Evolutionary conservation across 2,113 vertebrate genomes (phyloP), one percentile per base, ranked within the genome.

Genomic region (Limnothrissa miodon): DNA sequence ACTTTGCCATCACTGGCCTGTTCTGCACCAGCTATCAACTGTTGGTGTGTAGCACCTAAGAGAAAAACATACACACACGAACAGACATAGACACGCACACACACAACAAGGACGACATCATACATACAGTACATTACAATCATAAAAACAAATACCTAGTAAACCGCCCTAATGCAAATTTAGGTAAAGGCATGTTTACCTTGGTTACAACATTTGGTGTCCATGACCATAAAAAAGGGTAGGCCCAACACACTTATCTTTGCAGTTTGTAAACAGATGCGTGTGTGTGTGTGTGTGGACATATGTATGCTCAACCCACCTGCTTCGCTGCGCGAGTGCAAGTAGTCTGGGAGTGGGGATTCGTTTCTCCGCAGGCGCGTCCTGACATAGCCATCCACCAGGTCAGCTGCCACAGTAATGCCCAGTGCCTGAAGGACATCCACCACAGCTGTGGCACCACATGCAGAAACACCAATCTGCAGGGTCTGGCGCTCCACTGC

Each of bases 361-460:
- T 93, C 90, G 78, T 91, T 93, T 87, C 91, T 93, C 82, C 95
- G 91, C 82, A 93, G 86, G 6, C 88, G 86, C 0, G 95, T 95
- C 15, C 78, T 87, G 5, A 95, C 94, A 39, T 90, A 92, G 82
- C 78, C 85, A 42, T 95, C 92, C 0, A 87, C 93, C 3, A 89
- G 89, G 78, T 93, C 92, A 0, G 93, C 88, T 8, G 80, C 29
- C 81, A 91, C 93, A 0, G 86, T 59, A 23, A 93, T 81, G 1
- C 90, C 91, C 33, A 95, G 93, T n/a, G 90, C 93, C 86, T 91
- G 93, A 46, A 95, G 87, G 5, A 93, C 93, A 33, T 95, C 94
- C 86, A 95, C 89, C 42, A 95, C 91, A 0, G 95, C 94, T 0
- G 94, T 95, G 82, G 93, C 93, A 15, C 95, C 94, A 56, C 95